Base-by-base conservation (phyloP, 2,888 invertebrate species). In the Pyralis farinalis region DNA sequence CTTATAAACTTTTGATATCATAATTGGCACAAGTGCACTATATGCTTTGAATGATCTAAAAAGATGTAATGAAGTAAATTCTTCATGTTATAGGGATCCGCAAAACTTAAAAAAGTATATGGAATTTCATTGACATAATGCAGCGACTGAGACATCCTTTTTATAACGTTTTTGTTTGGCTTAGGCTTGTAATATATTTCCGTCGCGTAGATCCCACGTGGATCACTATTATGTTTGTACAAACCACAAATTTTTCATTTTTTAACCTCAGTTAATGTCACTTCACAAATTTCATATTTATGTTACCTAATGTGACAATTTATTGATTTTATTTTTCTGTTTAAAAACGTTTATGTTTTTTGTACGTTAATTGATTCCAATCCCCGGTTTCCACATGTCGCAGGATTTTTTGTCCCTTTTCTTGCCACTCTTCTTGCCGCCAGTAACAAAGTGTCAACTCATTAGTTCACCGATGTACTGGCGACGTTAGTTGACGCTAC, bases 401-500 rank as follows among this genome's bases (percentile, higher is more conserved):
- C 16, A 3, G 16, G 16, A 16, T 16, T 3, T 16, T 16, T 16
- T 16, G n/a, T 16, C 16, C 4, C 4, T 16, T 16, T 16, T 7
- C 1, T 25, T 10, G 20, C 30, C 20, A 37, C 11, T 30, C 16
- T 11, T 29, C 20, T 32, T 37, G 37, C 30, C 44, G 44, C 42
- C n/a, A n/a, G n/a, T 47, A 42, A 39, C 43, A 45, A 46, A 40
- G 40, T 53, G 58, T 56, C 61, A 61, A 55, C 58, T 57, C 58
- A 63, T 55, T 53, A 59, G 52, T 53, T 55, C 47, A 40, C 42
- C 16, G 16, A 4, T 49, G 54, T 48, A 60, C 54, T 50, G 56
- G 57, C 64, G 53, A 54, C 54, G 55, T 59, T 58, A 61, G 63
- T 62, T 65, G 58, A 53, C 43, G 64, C 65, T 65, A 71, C 63